Conservation (phyloP, 2,113 vertebrate species). For the Verasper variegatus region DNA sequence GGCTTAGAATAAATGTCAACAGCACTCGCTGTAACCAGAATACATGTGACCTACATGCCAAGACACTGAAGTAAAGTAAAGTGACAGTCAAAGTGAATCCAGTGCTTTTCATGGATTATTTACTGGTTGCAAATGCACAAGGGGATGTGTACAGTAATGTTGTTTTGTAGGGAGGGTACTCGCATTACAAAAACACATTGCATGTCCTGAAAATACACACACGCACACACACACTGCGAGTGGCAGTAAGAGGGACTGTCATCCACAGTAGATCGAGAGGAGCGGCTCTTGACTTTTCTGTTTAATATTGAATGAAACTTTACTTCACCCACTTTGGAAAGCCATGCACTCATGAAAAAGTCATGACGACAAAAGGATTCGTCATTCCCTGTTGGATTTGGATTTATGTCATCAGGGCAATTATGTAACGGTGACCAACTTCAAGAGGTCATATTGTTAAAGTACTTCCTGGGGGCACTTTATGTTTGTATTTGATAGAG, state of each 20-base stretch:
- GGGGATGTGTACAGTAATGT: conserved; percentile 36
- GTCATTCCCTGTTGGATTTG: conserved; percentile 47
- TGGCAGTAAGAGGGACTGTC: conserved; percentile 40
- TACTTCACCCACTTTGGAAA: conserved; percentile 50
- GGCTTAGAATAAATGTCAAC: conserved; percentile 35
- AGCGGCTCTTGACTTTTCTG: conserved; percentile 53
- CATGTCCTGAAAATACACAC: conserved; percentile 6
- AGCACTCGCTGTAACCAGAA: conserved; percentile 29
- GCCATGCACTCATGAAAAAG: conserved; percentile 69
- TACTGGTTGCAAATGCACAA: conserved; percentile 40
- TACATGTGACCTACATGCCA: conserved; percentile 60
- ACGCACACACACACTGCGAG: conserved; percentile 15
- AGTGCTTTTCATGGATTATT: conserved; percentile 65
- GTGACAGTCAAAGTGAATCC: conserved; percentile 51
- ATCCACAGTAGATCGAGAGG: conserved; percentile 38
- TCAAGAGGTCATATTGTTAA: not conserved
- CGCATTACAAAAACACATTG: conserved; percentile 32
- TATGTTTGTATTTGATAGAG: not conserved
- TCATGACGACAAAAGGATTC: conserved; percentile 75
- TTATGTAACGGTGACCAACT: conserved; percentile 37
- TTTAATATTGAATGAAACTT: conserved; percentile 75
- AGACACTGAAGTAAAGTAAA: conserved; percentile 44
- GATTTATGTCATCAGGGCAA: conserved; percentile 38
- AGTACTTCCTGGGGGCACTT: not conserved
- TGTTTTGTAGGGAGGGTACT: conserved; percentile 40